Base-by-base conservation (phyloP, 2,888 invertebrate species). In the Cosmia trapezina region DNA sequence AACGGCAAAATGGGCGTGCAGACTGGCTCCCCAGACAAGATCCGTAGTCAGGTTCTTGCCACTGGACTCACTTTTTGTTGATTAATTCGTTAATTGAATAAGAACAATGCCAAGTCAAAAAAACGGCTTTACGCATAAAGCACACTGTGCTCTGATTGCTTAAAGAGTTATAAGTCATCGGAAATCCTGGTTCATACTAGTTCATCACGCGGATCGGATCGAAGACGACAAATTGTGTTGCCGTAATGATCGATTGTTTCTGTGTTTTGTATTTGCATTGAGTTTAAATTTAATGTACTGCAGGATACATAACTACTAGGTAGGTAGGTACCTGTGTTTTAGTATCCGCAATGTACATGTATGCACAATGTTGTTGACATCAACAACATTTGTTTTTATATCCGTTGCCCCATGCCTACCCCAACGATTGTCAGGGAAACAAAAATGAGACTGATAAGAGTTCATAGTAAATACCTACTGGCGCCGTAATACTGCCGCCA, bases 101-200 rank as follows among this genome's bases (percentile, higher is more conserved):
- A 88, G 90, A 91, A 92, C 89, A 91, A 89, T 89, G 87, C 77
- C 72, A 76, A 80, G 70, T 73, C 45, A 68, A 87, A 88, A 86
- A 86, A 89, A 89, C 91, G 91, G 91, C 85, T 90, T 91, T 89
- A 91, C 92, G 93, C 92, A 89, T 89, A 88, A 86, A 88, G 86
- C 84, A 86, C 89, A 86, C 86, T 89, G 85, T 89, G 90, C 89
- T 90, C 91, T 90, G 88, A 86, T 91, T 90, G 85, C 81, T 83
- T 85, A 85, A 81, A 70, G 68, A 74, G 75, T 82, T 85, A 78
- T 73, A 82, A 76, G 71, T 80, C 86, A 84, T 89, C 91, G 95
- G 94, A 94, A 93, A 94, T 95, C 94, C 94, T 94, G 94, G 93
- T 94, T 91, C 90, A 91, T 83, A 89, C 78, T 86, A 83, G 88